Evolutionary conservation across 2,888 invertebrate genomes (phyloP), one percentile per base, ranked within the genome.

Genomic region (Athrips mouffetella): DNA sequence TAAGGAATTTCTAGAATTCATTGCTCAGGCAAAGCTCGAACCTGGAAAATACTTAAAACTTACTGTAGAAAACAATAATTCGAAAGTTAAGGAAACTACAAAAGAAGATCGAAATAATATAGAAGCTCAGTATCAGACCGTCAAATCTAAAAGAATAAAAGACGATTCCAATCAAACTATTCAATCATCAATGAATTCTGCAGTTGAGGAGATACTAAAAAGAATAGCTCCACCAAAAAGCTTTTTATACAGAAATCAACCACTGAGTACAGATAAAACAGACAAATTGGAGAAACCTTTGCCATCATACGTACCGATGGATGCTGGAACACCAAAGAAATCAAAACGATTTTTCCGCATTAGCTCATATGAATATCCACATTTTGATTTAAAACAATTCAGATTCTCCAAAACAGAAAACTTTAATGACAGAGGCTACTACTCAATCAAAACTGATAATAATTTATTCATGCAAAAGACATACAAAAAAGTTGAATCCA

Each of bases 241-340:
- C 53, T 89, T 89, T 57, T 54, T 89, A 0, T 89, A 89, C 47
- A 80, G 86, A 63, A 73, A 85, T 33, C 77, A 80, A 51, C 61
- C 65, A 20, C n/a, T n/a, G n/a, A n/a, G n/a, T n/a, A n/a, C n/a
- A n/a, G n/a, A n/a, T n/a, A 77, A 70, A 30, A 15, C 13, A 5
- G 66, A 66, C n/a, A n/a, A n/a, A 49, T 53, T 52, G 29, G 68
- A 72, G 2, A 71, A 76, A 58, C 63, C 68, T 18, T 57, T 67
- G 0, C 79, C 79, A 6, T 82, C 88, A 0, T 89, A 89, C 50
- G 60, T 85, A 15, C 87, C 87, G 1, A 89, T 89, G 89, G 76
- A 82, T 40, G 72, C 72, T 1, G 76, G 60, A 0, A 55, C 70
- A 0, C 54, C 69, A 1, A 80, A 77, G 53, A 83, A 78, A 56